Conservation (phyloP, 2,113 vertebrate genomes). For the Neoarius graeffei region DNA sequence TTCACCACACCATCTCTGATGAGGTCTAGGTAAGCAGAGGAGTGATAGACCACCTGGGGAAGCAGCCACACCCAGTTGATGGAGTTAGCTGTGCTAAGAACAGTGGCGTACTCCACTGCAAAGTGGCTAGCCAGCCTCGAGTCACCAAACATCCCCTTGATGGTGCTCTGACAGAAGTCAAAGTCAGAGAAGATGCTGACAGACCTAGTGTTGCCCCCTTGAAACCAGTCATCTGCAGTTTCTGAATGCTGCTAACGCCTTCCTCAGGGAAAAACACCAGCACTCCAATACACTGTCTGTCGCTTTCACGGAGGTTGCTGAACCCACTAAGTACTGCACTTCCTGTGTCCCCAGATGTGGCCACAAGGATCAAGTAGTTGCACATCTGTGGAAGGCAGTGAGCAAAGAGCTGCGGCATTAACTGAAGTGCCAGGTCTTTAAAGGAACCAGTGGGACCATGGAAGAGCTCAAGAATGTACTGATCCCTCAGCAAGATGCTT, state of each 20-base stretch:
- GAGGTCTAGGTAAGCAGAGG: conserved; percentile 89
- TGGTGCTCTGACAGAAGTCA: conserved; percentile 88
- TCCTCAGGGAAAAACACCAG: conserved; percentile 87
- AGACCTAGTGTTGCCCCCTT: conserved; percentile 77
- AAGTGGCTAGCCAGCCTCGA: conserved; percentile 83
- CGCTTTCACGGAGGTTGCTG: conserved; percentile 69
- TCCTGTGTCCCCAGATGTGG: conserved; percentile 93
- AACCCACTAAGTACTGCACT: conserved; percentile 91
- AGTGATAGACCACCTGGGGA: conserved; percentile 91
- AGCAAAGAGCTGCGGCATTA: conserved; percentile 88
- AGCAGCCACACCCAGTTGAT: conserved; percentile 94
- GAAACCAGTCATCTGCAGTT: conserved; percentile 83
- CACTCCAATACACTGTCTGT: conserved; percentile 79
- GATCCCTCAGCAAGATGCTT: conserved; percentile 80
- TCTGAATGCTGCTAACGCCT: conserved; percentile 88
- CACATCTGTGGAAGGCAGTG: conserved; percentile 86
- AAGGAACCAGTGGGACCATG: conserved; percentile 95
- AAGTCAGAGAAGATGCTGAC: conserved; percentile 84
- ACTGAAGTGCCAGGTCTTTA: conserved; percentile 90
- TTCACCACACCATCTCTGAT: conserved; percentile 77
- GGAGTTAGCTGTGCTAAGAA: conserved; percentile 91
- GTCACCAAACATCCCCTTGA: conserved; percentile 87
- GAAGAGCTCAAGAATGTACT: conserved; percentile 91
- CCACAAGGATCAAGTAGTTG: conserved; percentile 88
- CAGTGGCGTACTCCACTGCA: conserved; percentile 84